Conservation (phyloP, 1,140 invertebrate genomes). For the Uloborus diversus region DNA sequence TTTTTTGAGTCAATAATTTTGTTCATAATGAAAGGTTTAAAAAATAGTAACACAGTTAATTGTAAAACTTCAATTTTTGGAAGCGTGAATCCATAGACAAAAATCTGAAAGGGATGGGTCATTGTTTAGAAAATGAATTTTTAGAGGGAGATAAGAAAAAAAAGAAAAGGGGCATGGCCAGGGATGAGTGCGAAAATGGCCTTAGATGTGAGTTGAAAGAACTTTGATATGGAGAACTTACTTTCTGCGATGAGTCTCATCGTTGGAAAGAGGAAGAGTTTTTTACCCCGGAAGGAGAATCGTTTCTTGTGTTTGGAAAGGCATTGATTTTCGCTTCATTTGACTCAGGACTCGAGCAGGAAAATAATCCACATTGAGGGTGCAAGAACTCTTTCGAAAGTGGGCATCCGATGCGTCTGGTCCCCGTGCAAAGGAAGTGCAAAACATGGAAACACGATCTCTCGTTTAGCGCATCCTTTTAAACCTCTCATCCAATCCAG, state of each 20-base stretch:
- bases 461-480: slow-evolving; percentile 19
- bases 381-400: not conserved
- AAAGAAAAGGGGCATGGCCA: no score
- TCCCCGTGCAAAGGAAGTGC: not conserved
- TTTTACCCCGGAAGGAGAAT: not conserved
- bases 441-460: slow-evolving; percentile 1
- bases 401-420: not conserved
- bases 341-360: not conserved
- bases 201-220: no score
- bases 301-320: not conserved
- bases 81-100: no score
- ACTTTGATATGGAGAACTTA: not conserved
- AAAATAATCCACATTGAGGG: not conserved
- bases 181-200: no score
- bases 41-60: no score
- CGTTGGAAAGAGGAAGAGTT: not conserved
- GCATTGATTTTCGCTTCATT: not conserved
- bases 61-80: no score
- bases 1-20: no score
- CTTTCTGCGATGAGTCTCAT: not conserved
- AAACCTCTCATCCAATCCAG: slow-evolving; percentile 11
- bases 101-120: no score
- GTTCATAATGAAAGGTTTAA: no score
- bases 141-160: no score
- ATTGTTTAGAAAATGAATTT: no score